A percentile compares a stretch with the other conserved stretches of the same genome.
Evolutionary conservation across 2,797 vertebrate species (phyloP).

Genomic region (Phalloptychus januarius): DNA sequence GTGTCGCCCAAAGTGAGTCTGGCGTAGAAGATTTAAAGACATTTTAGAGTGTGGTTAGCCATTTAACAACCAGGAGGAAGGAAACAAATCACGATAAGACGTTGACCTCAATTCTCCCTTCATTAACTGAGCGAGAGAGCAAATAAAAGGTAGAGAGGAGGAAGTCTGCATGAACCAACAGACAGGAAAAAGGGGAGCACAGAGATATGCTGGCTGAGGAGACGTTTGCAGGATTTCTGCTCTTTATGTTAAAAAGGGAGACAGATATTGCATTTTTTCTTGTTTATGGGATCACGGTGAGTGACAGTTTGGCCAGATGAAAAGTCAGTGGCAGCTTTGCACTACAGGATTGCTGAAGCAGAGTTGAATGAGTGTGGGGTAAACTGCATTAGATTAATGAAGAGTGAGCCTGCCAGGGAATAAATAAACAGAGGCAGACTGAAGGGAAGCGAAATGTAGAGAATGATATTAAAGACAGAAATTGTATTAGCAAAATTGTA

Average conservation of each 20-base stretch:
- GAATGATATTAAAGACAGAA: constrained; percentile 43
- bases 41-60: constrained; percentile 24
- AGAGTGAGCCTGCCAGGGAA: constrained; percentile 49
- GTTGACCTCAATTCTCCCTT: constrained; percentile 34
- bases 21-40: constrained; percentile 25
- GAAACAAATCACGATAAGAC: constrained; percentile 33
- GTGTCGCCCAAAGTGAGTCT: constrained; percentile 25
- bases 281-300: constrained; percentile 42
- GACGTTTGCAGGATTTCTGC: constrained; percentile 27
- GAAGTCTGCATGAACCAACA: constrained; percentile 14
- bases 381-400: constrained; percentile 70
- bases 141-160: constrained; percentile 11
- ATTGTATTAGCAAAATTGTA: constrained; percentile 48
- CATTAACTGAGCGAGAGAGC: constrained; percentile 36
- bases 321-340: constrained; percentile 47
- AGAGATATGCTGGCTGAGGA: constrained; percentile 11
- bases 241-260: constrained; percentile 38
- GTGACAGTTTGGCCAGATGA: constrained; percentile 54
- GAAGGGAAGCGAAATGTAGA: constrained; percentile 14
- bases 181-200: constrained; percentile 9
- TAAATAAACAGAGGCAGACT: constrained; percentile 36
- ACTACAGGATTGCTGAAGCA: constrained; percentile 53
- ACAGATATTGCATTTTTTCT: constrained; percentile 43
- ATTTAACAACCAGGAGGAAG: constrained; percentile 33
- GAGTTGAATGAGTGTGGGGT: constrained; percentile 47